A percentile compares a stretch with the other conserved stretches of the same genome.
phyloP scores from a whole-genome alignment of 2,797 vertebrate species.

The Prionace glauca region DNA sequence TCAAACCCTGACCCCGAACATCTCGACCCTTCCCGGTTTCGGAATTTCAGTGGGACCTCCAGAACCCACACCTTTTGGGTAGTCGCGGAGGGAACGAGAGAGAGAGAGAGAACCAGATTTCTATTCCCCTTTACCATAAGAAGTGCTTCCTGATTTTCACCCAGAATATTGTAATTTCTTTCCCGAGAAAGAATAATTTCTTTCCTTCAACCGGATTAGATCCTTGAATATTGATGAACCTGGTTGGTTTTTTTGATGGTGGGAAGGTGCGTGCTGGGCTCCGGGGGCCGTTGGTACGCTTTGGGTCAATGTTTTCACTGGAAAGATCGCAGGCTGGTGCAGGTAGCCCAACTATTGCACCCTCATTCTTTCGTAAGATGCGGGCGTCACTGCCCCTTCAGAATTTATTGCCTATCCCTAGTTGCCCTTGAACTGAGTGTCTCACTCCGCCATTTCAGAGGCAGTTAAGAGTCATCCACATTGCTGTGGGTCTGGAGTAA shows the following conservation, averaged over 20 bases:
- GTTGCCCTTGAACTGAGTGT: not conserved
- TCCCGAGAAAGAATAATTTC: too few species aligned
- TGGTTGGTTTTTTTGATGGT: slow-evolving; percentile 32
- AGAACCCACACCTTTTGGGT: too few species aligned
- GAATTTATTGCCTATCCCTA: not conserved
- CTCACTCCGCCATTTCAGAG: not conserved
- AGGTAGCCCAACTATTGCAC: not conserved
- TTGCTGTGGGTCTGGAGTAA: not conserved
- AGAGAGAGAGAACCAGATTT: not conserved
- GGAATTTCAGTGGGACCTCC: too few species aligned
- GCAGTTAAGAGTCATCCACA: not conserved
- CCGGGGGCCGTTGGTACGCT: rapidly evolving
- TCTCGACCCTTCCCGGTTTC: too few species aligned
- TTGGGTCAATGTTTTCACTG: not conserved
- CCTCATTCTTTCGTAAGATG: not conserved
- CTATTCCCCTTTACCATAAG: not conserved
- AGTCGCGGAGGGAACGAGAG: too few species aligned
- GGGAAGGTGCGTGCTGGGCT: too few species aligned
- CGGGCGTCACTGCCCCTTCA: not conserved
- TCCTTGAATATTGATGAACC: not conserved
- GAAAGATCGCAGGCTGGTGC: not conserved
- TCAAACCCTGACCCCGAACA: not conserved
- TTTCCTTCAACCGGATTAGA: too few species aligned
- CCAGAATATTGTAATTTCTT: not conserved
- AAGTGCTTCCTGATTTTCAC: not conserved